Evolutionary conservation across 1,140 invertebrate genomes (phyloP), one percentile per base, ranked within the genome.

Genomic region (Megalopta genalis): DNA sequence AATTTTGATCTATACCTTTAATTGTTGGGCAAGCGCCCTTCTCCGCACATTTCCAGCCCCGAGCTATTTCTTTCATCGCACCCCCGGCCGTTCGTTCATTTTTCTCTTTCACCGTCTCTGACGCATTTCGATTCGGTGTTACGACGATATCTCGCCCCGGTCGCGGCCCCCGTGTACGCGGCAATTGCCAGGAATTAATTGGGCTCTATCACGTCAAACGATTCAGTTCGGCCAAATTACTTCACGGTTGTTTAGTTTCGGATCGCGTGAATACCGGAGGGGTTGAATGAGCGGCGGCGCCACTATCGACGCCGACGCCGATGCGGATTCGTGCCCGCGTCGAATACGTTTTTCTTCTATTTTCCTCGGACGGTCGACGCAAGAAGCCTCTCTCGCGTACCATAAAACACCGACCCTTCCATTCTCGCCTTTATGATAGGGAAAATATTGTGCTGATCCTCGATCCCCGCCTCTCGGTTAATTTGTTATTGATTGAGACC

Each of bases 141-240:
- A 70, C 76, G 66, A 77, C 77, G 68, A 70, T 83, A 79, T 75
- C 77, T 62, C 77, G 25, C 18, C 18, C 21, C n/a, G 27, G 62
- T 12, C 23, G 21, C n/a, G 27, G 62, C 62, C 73, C 27, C 72
- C 46, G 14, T 65, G 49, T 37, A 12, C 42, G 9, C 80, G 49
- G 66, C 80, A 67, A 86, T 85, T 67, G 72, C 72, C 52, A 32
- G 25, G 72, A 77, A 74, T 86, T 87, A 87, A 87, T 87, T 87
- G 83, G 77, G 83, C 82, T 82, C 82, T 87, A 87, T 86, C 84
- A 86, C 77, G 84, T 86, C 85, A 86, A 86, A 83, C 81, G 81
- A 77, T 86, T 86, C 73, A 71, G 73, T 59, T 77, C 73, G 74
- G 52, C 69, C 64, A 86, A 86, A 86, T 86, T 86, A 85, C 81